phyloP scores from a whole-genome alignment of 2,113 vertebrate genomes.

The Oreochromis niloticus region DNA sequence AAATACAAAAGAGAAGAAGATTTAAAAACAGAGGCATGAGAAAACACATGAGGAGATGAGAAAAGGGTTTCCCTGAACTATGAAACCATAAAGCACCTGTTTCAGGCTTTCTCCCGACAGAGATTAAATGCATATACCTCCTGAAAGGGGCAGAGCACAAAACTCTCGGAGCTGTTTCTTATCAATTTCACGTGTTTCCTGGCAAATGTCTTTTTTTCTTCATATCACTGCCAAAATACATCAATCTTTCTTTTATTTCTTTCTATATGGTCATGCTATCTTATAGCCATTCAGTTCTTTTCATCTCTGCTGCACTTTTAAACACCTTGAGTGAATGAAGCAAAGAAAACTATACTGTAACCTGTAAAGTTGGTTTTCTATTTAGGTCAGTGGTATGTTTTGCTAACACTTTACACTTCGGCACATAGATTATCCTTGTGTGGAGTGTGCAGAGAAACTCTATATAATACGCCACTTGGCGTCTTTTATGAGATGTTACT shows the following conservation, averaged over 20 bases:
- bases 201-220: neutral
- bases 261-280: neutral
- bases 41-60: neutral
- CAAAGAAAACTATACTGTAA: neutral
- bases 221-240: neutral
- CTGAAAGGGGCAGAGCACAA: neutral
- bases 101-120: neutral
- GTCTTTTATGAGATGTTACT: neutral
- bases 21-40: neutral
- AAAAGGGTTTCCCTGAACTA: neutral
- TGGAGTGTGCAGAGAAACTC: neutral
- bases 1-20: neutral
- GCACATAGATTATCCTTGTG: neutral
- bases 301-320: neutral
- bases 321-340: neutral
- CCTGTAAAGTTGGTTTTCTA: neutral
- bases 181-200: slow-evolving; percentile 2
- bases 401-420: neutral
- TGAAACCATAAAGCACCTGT: neutral
- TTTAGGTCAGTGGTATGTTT: neutral
- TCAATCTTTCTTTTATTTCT: neutral
- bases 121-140: slow-evolving; percentile 5
- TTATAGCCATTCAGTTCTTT: neutral
- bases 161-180: neutral
- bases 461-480: neutral